Conservation (phyloP, 2,888 invertebrate genomes). For the Clunio marinus region DNA sequence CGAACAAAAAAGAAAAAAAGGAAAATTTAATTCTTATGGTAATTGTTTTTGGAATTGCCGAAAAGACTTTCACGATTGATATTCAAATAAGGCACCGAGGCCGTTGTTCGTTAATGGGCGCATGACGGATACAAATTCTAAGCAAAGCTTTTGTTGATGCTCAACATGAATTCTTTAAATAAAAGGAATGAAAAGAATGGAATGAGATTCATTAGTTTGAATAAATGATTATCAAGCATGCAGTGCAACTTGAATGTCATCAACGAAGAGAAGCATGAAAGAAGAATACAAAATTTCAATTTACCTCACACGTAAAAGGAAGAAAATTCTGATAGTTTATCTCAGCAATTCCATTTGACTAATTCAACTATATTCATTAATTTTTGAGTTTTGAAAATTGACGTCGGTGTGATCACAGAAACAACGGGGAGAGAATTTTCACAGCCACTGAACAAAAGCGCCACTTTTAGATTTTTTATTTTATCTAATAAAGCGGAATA, state of each 20-base stretch:
- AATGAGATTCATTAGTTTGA: constrained; percentile 21
- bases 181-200: not conserved
- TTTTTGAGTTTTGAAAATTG: too few species aligned
- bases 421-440: not conserved
- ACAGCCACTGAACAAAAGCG: not conserved
- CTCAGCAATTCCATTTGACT: constrained; percentile 27
- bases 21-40: constrained; percentile 25
- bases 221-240: constrained; percentile 20
- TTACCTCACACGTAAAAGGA: constrained; percentile 35
- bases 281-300: constrained; percentile 21
- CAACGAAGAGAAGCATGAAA: not conserved
- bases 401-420: not conserved
- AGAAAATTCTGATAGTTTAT: constrained; percentile 1
- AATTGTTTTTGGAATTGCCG: constrained; percentile 12
- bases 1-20: not conserved
- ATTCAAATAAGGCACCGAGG: constrained; percentile 20
- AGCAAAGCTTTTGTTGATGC: constrained; percentile 14
- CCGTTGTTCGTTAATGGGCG: not conserved
- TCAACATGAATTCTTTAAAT: not conserved
- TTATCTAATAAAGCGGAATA: too few species aligned
- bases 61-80: constrained; percentile 14
- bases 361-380: constrained; percentile 6
- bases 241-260: not conserved
- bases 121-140: not conserved
- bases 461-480: too few species aligned